Evolutionary conservation across 2,888 invertebrate species (phyloP), one percentile per base, ranked within the genome.

Genomic region (Dichetophora obliterata): DNA sequence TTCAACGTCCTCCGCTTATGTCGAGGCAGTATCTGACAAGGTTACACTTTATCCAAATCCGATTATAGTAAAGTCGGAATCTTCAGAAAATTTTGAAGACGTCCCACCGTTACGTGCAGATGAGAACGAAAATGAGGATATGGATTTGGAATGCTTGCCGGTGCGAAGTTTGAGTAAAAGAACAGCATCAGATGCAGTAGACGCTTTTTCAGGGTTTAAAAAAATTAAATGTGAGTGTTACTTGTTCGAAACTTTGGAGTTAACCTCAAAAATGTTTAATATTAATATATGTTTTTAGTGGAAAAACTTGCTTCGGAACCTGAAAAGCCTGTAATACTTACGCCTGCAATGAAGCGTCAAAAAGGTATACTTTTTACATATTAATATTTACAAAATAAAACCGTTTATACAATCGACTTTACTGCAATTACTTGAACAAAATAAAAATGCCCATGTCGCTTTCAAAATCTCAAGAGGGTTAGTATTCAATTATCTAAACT

Each of bases 341-440:
- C 74, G 11, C 65, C 65, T 5, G 24, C 34, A 19, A 74, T 37
- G 52, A 74, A 74, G 54, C 65, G 66, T 22, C 65, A 74, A 66
- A 65, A 37, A 74, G 74, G 74, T 73, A 50, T 2, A 63, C 31
- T 4, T 4, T 31, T 31, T 4, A 31, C 5, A 31, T 31, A 31
- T 31, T 5, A 8, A 37, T 6, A 37, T 6, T 37, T 5, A 37
- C 4, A 37, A 37, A 37, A 37, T 6, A 37, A 37, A 37, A 8
- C 4, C 3, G 31, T 5, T 31, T 31, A 31, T 4, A 31, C 31
- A n/a, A n/a, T n/a, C n/a, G n/a, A n/a, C n/a, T n/a, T n/a, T n/a
- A n/a, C n/a, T n/a, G n/a, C n/a, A n/a, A n/a, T n/a, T n/a, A n/a
- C n/a, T n/a, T n/a, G n/a, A n/a, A n/a, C n/a, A n/a, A n/a, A n/a